These are phyloP conservation scores for Leptobrachium leishanense DNA, from an alignment of 2,113 vertebrate species.

Conservation along the genomic window DNA sequence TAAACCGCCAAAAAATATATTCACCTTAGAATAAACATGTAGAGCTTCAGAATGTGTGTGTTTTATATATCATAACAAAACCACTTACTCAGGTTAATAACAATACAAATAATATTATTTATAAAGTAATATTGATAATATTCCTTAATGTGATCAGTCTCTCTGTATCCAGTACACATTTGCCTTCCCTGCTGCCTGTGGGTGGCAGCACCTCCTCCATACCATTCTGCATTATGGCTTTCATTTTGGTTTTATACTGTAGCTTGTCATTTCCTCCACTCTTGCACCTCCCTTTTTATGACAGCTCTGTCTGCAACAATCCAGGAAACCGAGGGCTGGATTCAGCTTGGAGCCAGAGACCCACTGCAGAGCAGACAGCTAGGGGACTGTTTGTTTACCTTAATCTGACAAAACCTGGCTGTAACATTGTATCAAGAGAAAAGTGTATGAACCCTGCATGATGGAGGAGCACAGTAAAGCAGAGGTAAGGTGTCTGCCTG, in stretches of 20 bases:
- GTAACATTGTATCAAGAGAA: too few relatives aligned
- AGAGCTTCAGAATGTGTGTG: too few relatives aligned
- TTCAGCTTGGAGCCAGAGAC: not conserved
- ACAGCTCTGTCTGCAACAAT: not conserved
- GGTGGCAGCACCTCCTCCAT: not conserved
- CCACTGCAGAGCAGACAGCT: not conserved
- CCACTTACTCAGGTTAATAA: too few relatives aligned
- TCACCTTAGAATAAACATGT: too few relatives aligned
- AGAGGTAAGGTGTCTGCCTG: slow-evolving; percentile 10
- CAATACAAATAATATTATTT: too few relatives aligned
- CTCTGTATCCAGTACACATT: too few relatives aligned
- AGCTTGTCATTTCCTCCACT: not conserved
- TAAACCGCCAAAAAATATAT: too few relatives aligned
- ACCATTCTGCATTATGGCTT: not conserved
- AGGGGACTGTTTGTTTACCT: not conserved
- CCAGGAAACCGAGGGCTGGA: slow-evolving; percentile 3
- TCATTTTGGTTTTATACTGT: not conserved
- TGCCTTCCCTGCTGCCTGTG: not conserved
- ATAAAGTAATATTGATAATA: too few relatives aligned
- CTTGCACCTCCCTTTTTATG: slow-evolving; percentile 5
- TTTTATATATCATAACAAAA: too few relatives aligned
- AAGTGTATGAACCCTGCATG: not conserved
- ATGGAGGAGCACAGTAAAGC: slow-evolving; percentile 26
- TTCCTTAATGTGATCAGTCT: too few relatives aligned
- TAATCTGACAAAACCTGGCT: too few relatives aligned